Evolutionary conservation across 2,888 invertebrate genomes (phyloP), one percentile per base, ranked within the genome.

Genomic region (Cremastinae sp.): DNA sequence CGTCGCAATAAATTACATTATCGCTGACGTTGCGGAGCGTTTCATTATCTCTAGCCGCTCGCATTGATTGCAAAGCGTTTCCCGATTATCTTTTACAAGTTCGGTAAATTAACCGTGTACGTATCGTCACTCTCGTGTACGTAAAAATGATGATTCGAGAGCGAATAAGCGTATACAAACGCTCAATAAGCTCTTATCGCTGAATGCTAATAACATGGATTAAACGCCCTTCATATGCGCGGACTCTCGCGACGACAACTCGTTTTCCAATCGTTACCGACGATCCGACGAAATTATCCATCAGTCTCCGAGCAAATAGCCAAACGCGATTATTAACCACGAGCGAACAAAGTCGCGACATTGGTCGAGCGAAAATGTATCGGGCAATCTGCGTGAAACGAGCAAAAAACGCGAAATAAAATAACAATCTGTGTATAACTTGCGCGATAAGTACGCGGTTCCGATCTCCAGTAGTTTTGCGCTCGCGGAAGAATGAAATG

Each of bases 171-270:
- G n/a, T n/a, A n/a, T 9, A 43, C 8, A 28, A 54, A 28, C 43
- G 56, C 20, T 62, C 51, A 45, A 58, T 68, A 56, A 76, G 71
- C 38, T 14, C 62, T 73, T 73, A 74, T 74, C 74, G 34, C 16
- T 36, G n/a, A 9, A 18, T 2, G n/a, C 47, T 45, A 74, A 69
- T 66, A 64, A 69, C 54, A 54, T 38, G 43, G 47, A 65, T 72
- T 71, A 69, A 69, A 72, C 54, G 68, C 49, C 61, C 43, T 53
- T 18, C 54, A 18, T 51, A 65, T 59, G 38, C 73, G 18, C 9
- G 54, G 34, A 22, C 12, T 22, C 5, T 28, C 28, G 28, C 59
- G 71, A 12, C 16, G 59, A 49, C 47, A 54, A 47, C 58, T 53
- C 53, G 69, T 64, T 73, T 58, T 34, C 34, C 58, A 28, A 38